These are phyloP conservation scores for Cataglyphis livida DNA, from an alignment of 2,888 invertebrate genomes.

Conservation along the genomic window DNA sequence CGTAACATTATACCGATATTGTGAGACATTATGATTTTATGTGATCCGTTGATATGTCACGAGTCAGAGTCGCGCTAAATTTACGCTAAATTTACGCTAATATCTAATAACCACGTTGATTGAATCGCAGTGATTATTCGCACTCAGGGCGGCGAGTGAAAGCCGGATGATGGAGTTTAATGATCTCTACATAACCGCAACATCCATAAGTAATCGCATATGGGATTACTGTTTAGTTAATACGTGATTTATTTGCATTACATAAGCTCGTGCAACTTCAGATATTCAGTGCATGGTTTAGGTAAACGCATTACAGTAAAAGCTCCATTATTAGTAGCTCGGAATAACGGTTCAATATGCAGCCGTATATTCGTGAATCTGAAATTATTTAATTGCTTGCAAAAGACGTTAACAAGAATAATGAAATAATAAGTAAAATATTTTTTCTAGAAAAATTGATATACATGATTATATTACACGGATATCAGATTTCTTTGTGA, in stretches of 20 bases:
- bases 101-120: conserved; percentile 55
- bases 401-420: neutral
- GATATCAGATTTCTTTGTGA: neutral
- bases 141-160: conserved; percentile 20
- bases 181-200: conserved; percentile 22
- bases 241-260: conserved; percentile 44
- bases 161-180: conserved; percentile 47
- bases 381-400: neutral
- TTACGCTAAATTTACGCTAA: conserved; percentile 24
- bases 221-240: conserved; percentile 38
- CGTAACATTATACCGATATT: neutral
- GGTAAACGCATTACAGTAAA: neutral
- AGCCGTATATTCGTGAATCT: neutral
- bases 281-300: neutral
- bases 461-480: neutral
- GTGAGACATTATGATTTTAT: neutral
- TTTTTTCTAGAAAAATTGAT: neutral
- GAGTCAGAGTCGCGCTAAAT: neutral
- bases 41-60: neutral
- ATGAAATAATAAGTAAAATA: neutral
- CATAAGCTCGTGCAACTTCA: neutral
- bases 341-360: neutral
- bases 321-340: neutral
- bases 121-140: conserved; percentile 60
- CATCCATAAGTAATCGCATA: conserved; percentile 58